Conservation (phyloP, 1,140 invertebrate species). For the Pemphigus obesinymphae region DNA sequence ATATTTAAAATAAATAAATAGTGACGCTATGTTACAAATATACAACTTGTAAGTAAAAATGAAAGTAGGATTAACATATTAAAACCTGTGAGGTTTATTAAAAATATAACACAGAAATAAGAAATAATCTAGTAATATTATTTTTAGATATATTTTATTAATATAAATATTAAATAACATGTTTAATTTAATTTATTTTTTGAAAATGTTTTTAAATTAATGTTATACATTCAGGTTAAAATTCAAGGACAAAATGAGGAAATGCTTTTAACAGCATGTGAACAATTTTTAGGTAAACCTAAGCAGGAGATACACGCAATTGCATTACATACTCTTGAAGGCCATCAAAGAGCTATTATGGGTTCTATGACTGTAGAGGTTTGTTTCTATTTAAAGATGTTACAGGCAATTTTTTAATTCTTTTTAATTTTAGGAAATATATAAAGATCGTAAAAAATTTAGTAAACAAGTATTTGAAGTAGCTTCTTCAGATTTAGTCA, state of each 20-base stretch:
- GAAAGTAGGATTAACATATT: too few species aligned
- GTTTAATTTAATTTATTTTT: not conserved
- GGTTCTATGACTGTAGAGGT: slow-evolving; percentile 97
- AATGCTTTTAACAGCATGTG: slow-evolving; percentile 92
- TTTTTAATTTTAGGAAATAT: slow-evolving; percentile 72
- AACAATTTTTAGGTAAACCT: slow-evolving; percentile 91
- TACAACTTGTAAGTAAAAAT: too few species aligned
- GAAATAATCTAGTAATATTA: too few species aligned
- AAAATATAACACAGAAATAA: too few species aligned
- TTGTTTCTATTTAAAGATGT: not conserved
- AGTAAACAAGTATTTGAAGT: slow-evolving; percentile 95
- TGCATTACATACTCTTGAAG: slow-evolving; percentile 91
- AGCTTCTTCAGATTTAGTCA: slow-evolving; percentile 89
- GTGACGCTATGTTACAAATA: too few species aligned
- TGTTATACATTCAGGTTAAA: slow-evolving; percentile 67
- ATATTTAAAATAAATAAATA: too few species aligned
- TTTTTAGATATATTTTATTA: too few species aligned
- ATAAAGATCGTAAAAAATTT: slow-evolving; percentile 98
- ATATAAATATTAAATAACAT: too few species aligned
- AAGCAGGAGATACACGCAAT: slow-evolving; percentile 88
- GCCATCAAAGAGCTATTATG: slow-evolving; percentile 97
- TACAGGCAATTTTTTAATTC: not conserved
- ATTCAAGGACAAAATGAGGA: slow-evolving; percentile 96
- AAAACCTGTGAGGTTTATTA: too few species aligned
- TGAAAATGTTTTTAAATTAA: not conserved